Percentiles rank a stretch among this genome's conserved stretches.
phyloP scores from a whole-genome alignment of 2,797 vertebrate species.

The Silurus lanzhouensis region DNA sequence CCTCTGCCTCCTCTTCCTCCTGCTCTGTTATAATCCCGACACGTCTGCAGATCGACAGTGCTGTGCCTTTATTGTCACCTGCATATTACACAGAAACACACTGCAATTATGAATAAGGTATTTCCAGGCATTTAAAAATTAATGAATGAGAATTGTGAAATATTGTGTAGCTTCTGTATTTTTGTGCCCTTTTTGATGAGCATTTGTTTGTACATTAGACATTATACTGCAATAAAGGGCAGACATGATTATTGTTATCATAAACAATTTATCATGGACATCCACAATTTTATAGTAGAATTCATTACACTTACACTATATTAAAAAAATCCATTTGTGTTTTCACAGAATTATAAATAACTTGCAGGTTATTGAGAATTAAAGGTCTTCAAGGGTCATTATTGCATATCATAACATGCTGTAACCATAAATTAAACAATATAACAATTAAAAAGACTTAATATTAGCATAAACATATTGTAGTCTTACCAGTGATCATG shows the following conservation, averaged over 20 bases:
- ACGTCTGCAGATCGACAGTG: conserved; percentile 78
- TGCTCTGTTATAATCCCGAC: conserved; percentile 81
- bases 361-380: not conserved
- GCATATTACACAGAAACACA: not conserved
- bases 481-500: conserved; percentile 78
- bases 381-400: not conserved
- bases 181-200: not conserved
- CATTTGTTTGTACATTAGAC: not conserved
- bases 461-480: not conserved
- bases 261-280: not conserved
- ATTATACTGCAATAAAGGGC: not conserved
- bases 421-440: not conserved
- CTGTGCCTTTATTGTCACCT: conserved; percentile 82
- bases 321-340: not conserved
- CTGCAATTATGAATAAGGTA: not conserved
- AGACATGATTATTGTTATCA: not conserved
- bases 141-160: not conserved
- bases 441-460: not conserved
- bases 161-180: not conserved
- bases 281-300: not conserved
- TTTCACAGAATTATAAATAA: not conserved
- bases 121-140: not conserved
- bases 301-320: not conserved
- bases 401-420: not conserved
- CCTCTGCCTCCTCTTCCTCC: conserved; percentile 73